Percentiles rank a stretch among this genome's conserved stretches.
Evolutionary conservation across 2,113 vertebrate species (phyloP).

Genomic region (Chunga burmeisteri): DNA sequence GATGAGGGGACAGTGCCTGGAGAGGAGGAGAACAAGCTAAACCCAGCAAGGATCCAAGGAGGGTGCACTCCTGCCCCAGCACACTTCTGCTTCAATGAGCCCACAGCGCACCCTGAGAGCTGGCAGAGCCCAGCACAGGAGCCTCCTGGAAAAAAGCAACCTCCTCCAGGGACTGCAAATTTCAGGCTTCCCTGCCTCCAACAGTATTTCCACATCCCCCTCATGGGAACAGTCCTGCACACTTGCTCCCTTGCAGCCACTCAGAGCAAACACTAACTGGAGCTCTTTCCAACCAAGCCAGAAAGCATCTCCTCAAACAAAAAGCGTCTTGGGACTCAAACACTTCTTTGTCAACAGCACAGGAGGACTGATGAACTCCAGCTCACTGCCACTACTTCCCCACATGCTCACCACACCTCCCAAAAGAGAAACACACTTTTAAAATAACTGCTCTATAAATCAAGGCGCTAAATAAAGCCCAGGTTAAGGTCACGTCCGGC

Average conservation of each 20-base stretch:
- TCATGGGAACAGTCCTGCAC: not conserved
- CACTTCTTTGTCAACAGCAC: conserved; percentile 3
- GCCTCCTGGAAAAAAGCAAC: not conserved
- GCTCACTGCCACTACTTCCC: not conserved
- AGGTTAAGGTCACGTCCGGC: conserved; percentile 57
- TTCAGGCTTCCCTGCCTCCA: not conserved
- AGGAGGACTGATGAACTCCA: not conserved
- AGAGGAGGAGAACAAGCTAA: not conserved
- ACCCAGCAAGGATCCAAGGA: not conserved
- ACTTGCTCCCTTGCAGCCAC: not conserved
- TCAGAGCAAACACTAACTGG: not conserved
- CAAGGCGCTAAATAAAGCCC: conserved; percentile 56
- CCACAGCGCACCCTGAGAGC: not conserved
- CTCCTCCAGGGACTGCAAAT: not conserved
- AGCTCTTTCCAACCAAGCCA: not conserved
- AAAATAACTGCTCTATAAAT: conserved; percentile 63
- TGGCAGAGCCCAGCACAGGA: not conserved
- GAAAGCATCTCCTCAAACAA: not conserved
- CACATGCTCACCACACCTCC: conserved; percentile 19
- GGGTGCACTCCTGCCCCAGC: not conserved
- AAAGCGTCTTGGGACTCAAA: not conserved
- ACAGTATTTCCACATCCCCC: not conserved
- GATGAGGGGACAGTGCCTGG: not conserved
- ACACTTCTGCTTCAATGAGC: not conserved
- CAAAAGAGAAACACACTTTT: not conserved